These are phyloP conservation scores for Thymallus thymallus DNA, from an alignment of 2,113 vertebrate species.

Conservation along the genomic window DNA sequence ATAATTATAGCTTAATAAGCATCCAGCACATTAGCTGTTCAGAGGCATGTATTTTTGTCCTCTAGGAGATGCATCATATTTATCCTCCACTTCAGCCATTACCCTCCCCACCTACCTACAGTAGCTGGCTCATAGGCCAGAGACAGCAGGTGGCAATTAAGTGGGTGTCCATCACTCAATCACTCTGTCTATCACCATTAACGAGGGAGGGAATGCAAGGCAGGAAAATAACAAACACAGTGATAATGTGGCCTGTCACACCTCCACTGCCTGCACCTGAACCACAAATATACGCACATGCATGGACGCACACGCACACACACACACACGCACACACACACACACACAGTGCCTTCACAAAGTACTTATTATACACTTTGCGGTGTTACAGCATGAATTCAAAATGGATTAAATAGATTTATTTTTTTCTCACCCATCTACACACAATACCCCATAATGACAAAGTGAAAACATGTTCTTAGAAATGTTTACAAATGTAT, in stretches of 20 bases:
- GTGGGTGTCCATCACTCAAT: conserved; percentile 45
- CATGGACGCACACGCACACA: background rate
- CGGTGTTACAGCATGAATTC: too few species aligned
- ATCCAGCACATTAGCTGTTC: conserved; percentile 36
- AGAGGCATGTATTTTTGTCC: conserved; percentile 23
- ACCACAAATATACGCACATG: conserved; percentile 3
- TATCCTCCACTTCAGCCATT: conserved; percentile 17
- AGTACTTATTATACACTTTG: too few species aligned
- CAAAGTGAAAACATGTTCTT: too few species aligned
- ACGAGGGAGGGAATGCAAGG: conserved; percentile 25
- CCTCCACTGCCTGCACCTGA: conserved; percentile 27
- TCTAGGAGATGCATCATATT: conserved; percentile 14
- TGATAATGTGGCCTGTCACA: conserved; percentile 37
- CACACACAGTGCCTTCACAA: background rate
- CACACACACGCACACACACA: conserved; percentile 3
- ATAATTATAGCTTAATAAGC: conserved; percentile 50
- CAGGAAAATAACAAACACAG: conserved; percentile 25
- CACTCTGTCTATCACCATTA: conserved; percentile 23
- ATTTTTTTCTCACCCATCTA: too few species aligned
- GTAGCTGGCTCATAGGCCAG: conserved; percentile 25
- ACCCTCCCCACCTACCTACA: conserved; percentile 29
- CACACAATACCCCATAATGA: too few species aligned
- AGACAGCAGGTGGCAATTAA: conserved; percentile 44
- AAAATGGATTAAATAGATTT: too few species aligned
- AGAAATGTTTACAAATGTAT: too few species aligned